A percentile compares a stretch with the other conserved stretches of the same genome.
Evolutionary conservation across 1,140 invertebrate genomes (phyloP).

Genomic region (Drosophila eugracilis): DNA sequence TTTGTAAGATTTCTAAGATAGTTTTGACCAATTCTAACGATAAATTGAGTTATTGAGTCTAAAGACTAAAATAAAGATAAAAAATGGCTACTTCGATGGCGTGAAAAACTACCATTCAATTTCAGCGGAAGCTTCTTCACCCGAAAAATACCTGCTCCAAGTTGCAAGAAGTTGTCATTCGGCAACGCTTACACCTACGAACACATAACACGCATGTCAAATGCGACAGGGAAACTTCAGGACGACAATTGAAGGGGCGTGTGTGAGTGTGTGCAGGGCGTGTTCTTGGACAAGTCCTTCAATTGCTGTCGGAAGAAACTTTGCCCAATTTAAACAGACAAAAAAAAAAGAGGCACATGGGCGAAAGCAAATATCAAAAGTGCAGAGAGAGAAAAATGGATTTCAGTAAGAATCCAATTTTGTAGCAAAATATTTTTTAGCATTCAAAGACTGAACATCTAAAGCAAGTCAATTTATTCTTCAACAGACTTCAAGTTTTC

Average conservation of each 20-base stretch:
- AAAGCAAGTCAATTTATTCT: too few relatives aligned
- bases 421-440: too few relatives aligned
- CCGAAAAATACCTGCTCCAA: conserved; percentile 30
- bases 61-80: conserved; percentile 21
- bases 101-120: conserved; percentile 32
- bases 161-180: conserved; percentile 38
- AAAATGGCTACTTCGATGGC: conserved; percentile 12
- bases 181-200: conserved; percentile 16
- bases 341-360: conserved; percentile 2
- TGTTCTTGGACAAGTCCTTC: conserved; percentile 51
- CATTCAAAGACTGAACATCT: too few relatives aligned
- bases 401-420: too few relatives aligned
- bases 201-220: conserved; percentile 40
- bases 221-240: conserved; percentile 60
- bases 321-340: conserved; percentile 65
- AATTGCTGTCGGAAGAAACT: conserved; percentile 56
- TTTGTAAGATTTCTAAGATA: neutral
- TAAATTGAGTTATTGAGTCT: conserved; percentile 14
- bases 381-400: neutral
- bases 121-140: conserved; percentile 13
- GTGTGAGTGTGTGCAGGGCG: conserved; percentile 29
- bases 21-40: conserved; percentile 10
- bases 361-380: neutral
- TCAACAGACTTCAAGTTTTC: neutral
- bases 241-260: conserved; percentile 68